A percentile compares a stretch with the other conserved stretches of the same genome.
These are phyloP conservation scores for Drosophila neonasuta DNA, from an alignment of 2,888 invertebrate species.

Conservation along the genomic window DNA sequence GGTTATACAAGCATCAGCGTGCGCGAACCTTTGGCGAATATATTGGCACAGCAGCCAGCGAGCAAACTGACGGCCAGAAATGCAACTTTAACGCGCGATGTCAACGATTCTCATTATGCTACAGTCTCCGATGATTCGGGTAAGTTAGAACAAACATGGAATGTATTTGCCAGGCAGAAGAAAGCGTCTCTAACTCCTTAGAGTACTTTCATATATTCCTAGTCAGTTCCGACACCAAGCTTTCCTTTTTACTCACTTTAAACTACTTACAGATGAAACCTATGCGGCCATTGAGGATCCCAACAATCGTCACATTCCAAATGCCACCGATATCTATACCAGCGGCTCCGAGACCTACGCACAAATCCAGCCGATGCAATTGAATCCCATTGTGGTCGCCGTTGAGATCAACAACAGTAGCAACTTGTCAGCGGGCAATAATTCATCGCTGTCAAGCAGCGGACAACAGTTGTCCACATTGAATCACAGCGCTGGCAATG, in stretches of 20 bases:
- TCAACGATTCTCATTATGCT: constrained; percentile 90
- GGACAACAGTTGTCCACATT: constrained; percentile 18
- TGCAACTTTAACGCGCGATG: constrained; percentile 80
- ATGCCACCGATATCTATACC: constrained; percentile 85
- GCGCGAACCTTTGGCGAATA: constrained; percentile 91
- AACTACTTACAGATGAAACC: constrained; percentile 88
- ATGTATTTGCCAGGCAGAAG: too few relatives aligned
- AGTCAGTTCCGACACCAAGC: too few relatives aligned
- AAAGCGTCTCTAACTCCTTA: too few relatives aligned
- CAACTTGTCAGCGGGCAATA: constrained; percentile 36
- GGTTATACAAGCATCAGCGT: constrained; percentile 96
- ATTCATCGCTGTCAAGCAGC: constrained; percentile 12
- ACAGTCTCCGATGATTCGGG: constrained; percentile 95
- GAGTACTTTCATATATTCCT: too few relatives aligned
- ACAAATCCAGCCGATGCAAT: constrained; percentile 87
- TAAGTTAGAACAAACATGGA: constrained; percentile 73
- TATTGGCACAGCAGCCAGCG: constrained; percentile 85
- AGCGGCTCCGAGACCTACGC: constrained; percentile 94
- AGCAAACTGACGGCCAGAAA: constrained; percentile 80
- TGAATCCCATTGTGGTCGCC: constrained; percentile 81
- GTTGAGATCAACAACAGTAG: constrained; percentile 81
- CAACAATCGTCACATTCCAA: constrained; percentile 77
- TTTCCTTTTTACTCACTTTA: not conserved
- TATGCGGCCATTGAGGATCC: constrained; percentile 95
- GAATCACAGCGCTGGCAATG: constrained; percentile 19